phyloP scores from a whole-genome alignment of 1,140 invertebrate species.

The Macrosteles quadrilineatus region DNA sequence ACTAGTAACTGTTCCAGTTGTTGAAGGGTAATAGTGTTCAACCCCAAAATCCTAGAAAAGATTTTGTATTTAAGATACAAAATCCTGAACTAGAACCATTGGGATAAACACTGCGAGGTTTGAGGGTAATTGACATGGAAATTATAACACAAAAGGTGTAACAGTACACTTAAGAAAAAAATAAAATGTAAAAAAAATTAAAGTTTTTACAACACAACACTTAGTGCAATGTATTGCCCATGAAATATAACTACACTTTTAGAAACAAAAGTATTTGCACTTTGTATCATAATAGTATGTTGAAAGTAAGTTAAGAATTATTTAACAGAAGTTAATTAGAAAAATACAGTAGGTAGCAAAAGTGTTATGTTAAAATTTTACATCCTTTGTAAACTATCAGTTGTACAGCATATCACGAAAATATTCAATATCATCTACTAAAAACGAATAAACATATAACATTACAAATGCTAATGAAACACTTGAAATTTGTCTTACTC shows the following conservation, averaged over 20 bases:
- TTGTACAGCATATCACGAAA: not conserved
- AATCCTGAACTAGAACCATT: no score
- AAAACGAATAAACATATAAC: no score
- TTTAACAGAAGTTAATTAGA: no score
- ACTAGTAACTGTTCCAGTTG: conserved; percentile 9
- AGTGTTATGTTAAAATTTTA: not conserved
- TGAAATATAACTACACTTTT: no score
- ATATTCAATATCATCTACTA: no score
- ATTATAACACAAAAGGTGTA: conserved; percentile 22
- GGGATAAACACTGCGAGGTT: not conserved
- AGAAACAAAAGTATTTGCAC: no score
- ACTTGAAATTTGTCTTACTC: no score
- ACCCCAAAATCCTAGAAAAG: no score
- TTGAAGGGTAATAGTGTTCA: not conserved
- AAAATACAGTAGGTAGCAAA: no score
- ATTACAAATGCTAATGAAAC: no score
- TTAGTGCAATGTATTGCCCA: conserved; percentile 29
- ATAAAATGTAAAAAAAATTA: conserved; percentile 32
- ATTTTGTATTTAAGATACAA: not conserved
- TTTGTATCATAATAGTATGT: no score
- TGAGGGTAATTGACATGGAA: not conserved
- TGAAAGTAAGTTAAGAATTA: not conserved
- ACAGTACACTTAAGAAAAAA: conserved; percentile 25
- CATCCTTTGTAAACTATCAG: not conserved
- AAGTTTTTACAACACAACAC: conserved; percentile 22